Percentiles rank a stretch among this genome's conserved stretches.
Conservation (phyloP, 2,797 vertebrate species). For the Hylomyscus alleni region DNA sequence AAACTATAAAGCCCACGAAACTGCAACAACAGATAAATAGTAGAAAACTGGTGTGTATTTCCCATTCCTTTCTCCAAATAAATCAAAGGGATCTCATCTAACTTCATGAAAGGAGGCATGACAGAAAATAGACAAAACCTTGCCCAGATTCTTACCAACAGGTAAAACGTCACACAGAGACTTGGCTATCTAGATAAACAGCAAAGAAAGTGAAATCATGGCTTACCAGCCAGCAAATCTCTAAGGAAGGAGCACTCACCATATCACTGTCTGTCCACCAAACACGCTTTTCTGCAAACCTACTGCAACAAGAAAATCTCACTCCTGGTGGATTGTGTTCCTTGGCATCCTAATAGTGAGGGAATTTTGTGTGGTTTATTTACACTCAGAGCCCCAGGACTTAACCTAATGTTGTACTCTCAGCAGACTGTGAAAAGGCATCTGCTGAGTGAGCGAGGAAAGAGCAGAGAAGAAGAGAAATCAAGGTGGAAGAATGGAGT, state of each 20-base stretch:
- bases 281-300: constrained; percentile 75
- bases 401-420: not conserved
- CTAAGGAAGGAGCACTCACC: constrained; percentile 77
- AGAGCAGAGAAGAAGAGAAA: not conserved
- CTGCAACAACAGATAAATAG: constrained; percentile 29
- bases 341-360: not conserved
- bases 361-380: not conserved
- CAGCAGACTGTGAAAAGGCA: not conserved
- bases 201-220: constrained; percentile 78
- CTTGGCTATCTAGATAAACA: constrained; percentile 75
- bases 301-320: not conserved
- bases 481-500: not conserved
- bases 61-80: not conserved
- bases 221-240: constrained; percentile 72
- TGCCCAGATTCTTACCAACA: not conserved
- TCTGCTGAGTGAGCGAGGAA: not conserved
- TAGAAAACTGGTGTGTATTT: not conserved
- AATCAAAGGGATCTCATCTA: not conserved
- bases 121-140: constrained; percentile 57
- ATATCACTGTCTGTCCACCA: constrained; percentile 75
- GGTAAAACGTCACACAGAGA: constrained; percentile 48
- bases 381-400: not conserved
- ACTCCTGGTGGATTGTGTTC: not conserved
- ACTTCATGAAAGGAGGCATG: constrained; percentile 59
- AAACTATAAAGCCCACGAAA: not conserved